These are phyloP conservation scores for Epirrita christyi DNA, from an alignment of 2,888 invertebrate genomes.

Conservation along the genomic window DNA sequence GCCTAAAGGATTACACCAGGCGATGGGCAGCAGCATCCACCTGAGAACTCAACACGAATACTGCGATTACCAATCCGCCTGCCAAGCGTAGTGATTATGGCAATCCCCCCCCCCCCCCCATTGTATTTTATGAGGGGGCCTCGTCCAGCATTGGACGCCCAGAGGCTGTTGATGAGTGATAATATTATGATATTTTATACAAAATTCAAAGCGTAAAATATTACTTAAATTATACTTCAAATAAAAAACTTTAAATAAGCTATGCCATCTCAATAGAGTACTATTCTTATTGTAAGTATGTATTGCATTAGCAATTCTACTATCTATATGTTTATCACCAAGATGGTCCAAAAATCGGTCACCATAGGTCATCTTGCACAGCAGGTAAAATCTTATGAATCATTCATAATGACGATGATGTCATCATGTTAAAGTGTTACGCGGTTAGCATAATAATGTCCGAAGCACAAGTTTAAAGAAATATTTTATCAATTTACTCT, in stretches of 20 bases:
- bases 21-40: too few species aligned
- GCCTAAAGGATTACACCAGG: too few species aligned
- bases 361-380: constrained; percentile 34
- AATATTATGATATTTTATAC: too few species aligned
- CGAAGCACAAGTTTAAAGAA: constrained; percentile 2
- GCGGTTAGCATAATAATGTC: constrained; percentile 39
- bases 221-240: neutral
- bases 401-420: constrained; percentile 56
- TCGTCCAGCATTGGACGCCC: too few species aligned
- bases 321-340: constrained; percentile 7
- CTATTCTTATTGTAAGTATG: too few species aligned
- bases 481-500: neutral
- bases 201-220: neutral
- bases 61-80: too few species aligned
- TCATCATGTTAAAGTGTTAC: constrained; percentile 53
- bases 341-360: constrained; percentile 28
- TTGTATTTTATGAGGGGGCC: too few species aligned
- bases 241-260: neutral
- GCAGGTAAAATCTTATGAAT: constrained; percentile 56
- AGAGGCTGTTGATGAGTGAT: too few species aligned
- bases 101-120: too few species aligned
- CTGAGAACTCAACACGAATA: too few species aligned
- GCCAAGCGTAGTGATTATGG: too few species aligned
- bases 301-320: neutral
- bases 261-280: neutral